These are phyloP conservation scores for Drosophila orena DNA, from an alignment of 1,140 invertebrate genomes.

Conservation along the genomic window DNA sequence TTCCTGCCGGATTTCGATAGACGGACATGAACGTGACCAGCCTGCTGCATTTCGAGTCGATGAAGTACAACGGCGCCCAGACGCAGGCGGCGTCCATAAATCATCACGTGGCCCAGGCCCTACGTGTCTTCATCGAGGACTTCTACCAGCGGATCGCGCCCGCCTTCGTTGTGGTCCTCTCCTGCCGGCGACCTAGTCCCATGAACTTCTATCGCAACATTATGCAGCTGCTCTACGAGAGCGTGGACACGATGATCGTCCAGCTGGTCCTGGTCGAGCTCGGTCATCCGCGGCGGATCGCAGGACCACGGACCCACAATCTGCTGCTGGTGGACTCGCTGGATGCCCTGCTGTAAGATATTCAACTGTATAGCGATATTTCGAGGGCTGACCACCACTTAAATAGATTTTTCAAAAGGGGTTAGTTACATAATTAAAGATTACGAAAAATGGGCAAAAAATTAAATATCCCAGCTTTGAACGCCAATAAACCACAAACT, in stretches of 20 bases:
- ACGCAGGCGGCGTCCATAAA: slow-evolving; percentile 54
- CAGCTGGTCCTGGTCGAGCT: slow-evolving; percentile 52
- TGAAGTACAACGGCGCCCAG: slow-evolving; percentile 54
- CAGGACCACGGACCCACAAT: slow-evolving; percentile 41
- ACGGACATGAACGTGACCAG: slow-evolving; percentile 54
- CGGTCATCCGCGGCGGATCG: slow-evolving; percentile 20
- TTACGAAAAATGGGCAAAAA: too few species aligned
- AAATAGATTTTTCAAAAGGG: too few species aligned
- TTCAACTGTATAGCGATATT: too few species aligned
- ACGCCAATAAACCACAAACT: too few species aligned
- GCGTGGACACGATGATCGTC: slow-evolving; percentile 60
- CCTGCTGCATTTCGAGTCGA: slow-evolving; percentile 60
- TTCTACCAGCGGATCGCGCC: slow-evolving; percentile 60
- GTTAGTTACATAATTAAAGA: too few species aligned
- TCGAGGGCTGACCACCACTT: too few species aligned
- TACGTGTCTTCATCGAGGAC: slow-evolving; percentile 55
- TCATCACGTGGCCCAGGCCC: slow-evolving; percentile 51
- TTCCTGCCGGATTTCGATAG: slow-evolving; percentile 2
- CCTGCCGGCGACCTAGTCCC: slow-evolving; percentile 56
- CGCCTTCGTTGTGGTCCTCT: slow-evolving; percentile 58
- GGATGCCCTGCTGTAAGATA: slow-evolving; percentile 48
- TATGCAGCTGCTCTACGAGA: slow-evolving; percentile 66
- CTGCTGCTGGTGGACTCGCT: slow-evolving; percentile 58
- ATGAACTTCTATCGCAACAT: slow-evolving; percentile 64
- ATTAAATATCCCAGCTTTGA: too few species aligned